Conservation (phyloP, 2,797 vertebrate genomes). For the Mionectes olivaceus region DNA sequence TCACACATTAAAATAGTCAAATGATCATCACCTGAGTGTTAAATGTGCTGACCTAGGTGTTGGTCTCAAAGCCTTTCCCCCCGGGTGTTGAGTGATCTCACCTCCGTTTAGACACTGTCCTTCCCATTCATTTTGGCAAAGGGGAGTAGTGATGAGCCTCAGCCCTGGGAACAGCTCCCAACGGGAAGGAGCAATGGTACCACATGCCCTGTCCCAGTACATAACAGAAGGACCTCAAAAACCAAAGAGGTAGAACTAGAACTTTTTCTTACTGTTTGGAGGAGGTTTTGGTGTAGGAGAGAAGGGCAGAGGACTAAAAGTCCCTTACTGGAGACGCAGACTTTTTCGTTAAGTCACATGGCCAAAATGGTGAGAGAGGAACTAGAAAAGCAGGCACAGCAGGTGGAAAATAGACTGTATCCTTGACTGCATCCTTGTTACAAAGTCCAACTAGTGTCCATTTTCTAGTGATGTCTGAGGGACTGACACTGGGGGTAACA, state of each 20-base stretch:
- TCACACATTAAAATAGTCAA: neutral
- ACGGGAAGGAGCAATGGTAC: neutral
- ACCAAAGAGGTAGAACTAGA: neutral
- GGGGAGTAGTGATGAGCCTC: neutral
- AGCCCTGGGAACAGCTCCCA: neutral
- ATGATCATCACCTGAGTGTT: neutral
- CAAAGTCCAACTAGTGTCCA: neutral
- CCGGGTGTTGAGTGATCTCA: accelerated
- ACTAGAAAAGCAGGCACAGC: neutral
- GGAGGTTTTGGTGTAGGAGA: neutral
- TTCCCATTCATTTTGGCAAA: neutral
- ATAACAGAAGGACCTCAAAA: neutral
- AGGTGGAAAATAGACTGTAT: neutral
- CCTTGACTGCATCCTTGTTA: neutral
- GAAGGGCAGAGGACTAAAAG: neutral
- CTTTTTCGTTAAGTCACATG: neutral
- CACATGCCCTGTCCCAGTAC: neutral
- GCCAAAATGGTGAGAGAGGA: neutral
- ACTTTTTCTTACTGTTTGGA: neutral
- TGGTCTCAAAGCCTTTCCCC: neutral
- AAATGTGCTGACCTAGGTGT: accelerated
- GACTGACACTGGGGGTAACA: neutral
- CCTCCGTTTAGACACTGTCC: neutral
- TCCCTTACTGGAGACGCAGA: neutral
- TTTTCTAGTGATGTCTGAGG: neutral